phyloP scores from a whole-genome alignment of 37 sponge, comb jelly and placozoan genomes.

The Amphimedon queenslandica region DNA sequence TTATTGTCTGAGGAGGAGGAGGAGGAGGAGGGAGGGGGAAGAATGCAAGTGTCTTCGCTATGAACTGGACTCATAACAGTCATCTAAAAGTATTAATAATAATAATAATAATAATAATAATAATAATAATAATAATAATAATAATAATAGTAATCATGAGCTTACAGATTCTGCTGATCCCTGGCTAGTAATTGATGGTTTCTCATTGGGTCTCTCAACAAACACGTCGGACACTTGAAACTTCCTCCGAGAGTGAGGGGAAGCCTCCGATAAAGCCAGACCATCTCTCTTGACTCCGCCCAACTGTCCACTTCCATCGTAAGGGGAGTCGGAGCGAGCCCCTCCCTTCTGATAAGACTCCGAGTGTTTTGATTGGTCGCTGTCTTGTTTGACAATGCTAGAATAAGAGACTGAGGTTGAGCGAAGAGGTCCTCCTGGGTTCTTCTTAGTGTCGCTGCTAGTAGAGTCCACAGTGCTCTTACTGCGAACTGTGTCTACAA shows the following conservation, averaged over 20 bases:
- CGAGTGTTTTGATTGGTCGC: neutral
- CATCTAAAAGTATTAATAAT: no score
- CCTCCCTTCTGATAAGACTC: neutral
- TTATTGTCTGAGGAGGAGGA: no score
- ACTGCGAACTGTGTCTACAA: slow-evolving; percentile 4
- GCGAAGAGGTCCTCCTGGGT: neutral
- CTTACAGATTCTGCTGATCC: slow-evolving; percentile 2
- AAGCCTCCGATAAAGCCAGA: no score
- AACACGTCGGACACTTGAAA: neutral
- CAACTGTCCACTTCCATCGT: neutral
- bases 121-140: no score
- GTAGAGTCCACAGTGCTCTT: slow-evolving; percentile 2
- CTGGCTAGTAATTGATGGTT: neutral
- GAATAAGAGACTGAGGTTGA: neutral
- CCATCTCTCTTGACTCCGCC: no score
- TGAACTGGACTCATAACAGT: no score
- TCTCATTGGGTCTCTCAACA: neutral
- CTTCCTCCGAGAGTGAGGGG: neutral
- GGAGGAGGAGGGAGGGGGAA: no score
- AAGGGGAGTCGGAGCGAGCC: neutral
- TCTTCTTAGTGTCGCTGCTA: neutral
- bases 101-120: no score
- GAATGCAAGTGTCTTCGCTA: no score
- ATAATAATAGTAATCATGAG: no score
- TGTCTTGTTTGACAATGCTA: neutral